Conservation (phyloP, 2,888 invertebrate genomes). For the Eupithecia insigniata region DNA sequence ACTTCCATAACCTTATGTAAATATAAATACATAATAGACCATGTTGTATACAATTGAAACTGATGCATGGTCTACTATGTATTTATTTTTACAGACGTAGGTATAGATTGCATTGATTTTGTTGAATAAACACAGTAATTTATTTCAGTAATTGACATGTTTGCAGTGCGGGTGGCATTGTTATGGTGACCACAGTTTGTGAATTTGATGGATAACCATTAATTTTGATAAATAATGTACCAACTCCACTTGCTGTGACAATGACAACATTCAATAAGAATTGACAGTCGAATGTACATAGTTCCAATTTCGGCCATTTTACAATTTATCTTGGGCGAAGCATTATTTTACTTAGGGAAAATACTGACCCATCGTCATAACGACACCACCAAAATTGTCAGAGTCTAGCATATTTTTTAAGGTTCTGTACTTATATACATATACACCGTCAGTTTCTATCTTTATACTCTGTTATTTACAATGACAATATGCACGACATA, state of each 20-base stretch:
- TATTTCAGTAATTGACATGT: conserved; percentile 61
- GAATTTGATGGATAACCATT: background rate
- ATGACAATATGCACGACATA: no score
- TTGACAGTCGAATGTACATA: background rate
- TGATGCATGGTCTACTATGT: no score
- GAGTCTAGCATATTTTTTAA: no score
- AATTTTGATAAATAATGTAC: background rate
- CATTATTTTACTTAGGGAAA: no score
- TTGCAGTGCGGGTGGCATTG: conserved; percentile 48
- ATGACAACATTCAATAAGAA: background rate
- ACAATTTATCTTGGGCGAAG: no score
- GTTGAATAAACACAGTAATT: conserved; percentile 55
- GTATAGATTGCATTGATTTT: conserved; percentile 45
- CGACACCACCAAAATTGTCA: no score
- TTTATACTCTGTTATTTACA: no score
- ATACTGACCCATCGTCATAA: no score
- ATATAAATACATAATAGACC: no score
- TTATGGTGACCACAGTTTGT: background rate
- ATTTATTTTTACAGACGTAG: background rate
- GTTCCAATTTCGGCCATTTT: background rate
- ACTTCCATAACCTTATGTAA: no score
- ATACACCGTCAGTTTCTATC: no score
- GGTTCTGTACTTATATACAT: no score
- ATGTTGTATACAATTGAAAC: background rate
- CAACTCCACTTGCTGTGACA: background rate